These are phyloP conservation scores for Caradrina kadenii DNA, from an alignment of 2,888 invertebrate species.

Conservation along the genomic window DNA sequence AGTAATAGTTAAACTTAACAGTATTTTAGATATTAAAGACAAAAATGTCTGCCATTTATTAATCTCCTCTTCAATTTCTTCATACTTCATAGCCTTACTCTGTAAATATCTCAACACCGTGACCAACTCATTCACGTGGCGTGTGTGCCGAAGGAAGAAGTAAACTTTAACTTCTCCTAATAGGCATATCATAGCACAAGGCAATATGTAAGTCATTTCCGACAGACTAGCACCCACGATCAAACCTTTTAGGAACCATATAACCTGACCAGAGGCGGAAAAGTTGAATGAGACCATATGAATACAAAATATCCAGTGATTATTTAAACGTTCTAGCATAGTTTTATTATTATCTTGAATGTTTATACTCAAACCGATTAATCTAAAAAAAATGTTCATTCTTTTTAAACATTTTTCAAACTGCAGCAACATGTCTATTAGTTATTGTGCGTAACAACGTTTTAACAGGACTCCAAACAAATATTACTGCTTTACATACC, in stretches of 20 bases:
- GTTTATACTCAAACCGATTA: constrained; percentile 65
- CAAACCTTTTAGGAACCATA: constrained; percentile 62
- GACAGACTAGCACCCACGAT: constrained; percentile 57
- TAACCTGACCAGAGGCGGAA: constrained; percentile 56
- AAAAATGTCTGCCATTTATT: constrained; percentile 61
- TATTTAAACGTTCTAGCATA: constrained; percentile 54
- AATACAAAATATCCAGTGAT: constrained; percentile 63
- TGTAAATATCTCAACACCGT: constrained; percentile 59
- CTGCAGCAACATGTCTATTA: constrained; percentile 41
- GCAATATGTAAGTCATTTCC: constrained; percentile 69
- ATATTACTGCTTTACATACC: constrained; percentile 5
- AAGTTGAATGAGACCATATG: constrained; percentile 56
- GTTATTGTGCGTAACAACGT: constrained; percentile 3
- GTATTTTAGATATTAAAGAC: constrained; percentile 50
- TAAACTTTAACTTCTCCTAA: constrained; percentile 69
- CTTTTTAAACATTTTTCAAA: constrained; percentile 65
- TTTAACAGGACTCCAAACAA: background rate
- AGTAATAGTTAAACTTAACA: constrained; percentile 38
- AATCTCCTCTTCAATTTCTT: constrained; percentile 35
- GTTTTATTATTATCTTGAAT: constrained; percentile 59
- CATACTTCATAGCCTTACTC: constrained; percentile 9
- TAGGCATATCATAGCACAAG: constrained; percentile 68
- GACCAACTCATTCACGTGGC: constrained; percentile 66
- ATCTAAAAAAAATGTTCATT: constrained; percentile 58
- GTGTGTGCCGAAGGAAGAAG: constrained; percentile 64